Conservation (phyloP, 2,113 vertebrate genomes). For the Gadus chalcogrammus region DNA sequence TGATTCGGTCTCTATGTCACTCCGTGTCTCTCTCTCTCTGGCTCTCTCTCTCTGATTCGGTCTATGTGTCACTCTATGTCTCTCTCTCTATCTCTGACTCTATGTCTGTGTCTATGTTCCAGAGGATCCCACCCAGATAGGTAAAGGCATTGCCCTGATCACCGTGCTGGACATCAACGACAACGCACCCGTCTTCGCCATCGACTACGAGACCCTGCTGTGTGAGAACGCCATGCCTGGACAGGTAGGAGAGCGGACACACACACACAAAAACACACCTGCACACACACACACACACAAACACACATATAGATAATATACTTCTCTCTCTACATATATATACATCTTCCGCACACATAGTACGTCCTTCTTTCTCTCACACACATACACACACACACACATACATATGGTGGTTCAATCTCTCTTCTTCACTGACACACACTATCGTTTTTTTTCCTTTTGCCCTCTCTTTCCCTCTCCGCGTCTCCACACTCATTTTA, state of each 20-base stretch:
- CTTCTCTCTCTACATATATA: too few relatives aligned
- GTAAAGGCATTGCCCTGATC: slow-evolving; percentile 84
- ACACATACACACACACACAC: too few relatives aligned
- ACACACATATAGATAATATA: too few relatives aligned
- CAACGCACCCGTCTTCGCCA: slow-evolving; percentile 92
- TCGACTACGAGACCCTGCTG: slow-evolving; percentile 88
- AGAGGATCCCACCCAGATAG: slow-evolving; percentile 91
- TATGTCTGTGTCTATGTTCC: slow-evolving; percentile 28
- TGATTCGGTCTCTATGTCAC: background rate
- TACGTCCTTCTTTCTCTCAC: too few relatives aligned
- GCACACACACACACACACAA: too few relatives aligned
- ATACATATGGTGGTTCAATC: too few relatives aligned
- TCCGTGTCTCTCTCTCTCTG: background rate
- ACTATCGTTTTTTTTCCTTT: too few relatives aligned
- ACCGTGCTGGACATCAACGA: slow-evolving; percentile 92
- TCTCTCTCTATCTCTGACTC: background rate
- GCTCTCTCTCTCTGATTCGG: too few relatives aligned
- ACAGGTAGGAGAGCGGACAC: slow-evolving; percentile 73
- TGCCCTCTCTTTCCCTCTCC: background rate
- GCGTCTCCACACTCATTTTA: background rate
- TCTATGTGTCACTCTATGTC: slow-evolving; percentile 26
- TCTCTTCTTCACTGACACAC: too few relatives aligned
- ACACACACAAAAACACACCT: too few relatives aligned
- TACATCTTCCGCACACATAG: too few relatives aligned
- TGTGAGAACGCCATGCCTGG: slow-evolving; percentile 88